phyloP scores from a whole-genome alignment of 2,113 vertebrate genomes.

The Ahaetulla prasina region DNA sequence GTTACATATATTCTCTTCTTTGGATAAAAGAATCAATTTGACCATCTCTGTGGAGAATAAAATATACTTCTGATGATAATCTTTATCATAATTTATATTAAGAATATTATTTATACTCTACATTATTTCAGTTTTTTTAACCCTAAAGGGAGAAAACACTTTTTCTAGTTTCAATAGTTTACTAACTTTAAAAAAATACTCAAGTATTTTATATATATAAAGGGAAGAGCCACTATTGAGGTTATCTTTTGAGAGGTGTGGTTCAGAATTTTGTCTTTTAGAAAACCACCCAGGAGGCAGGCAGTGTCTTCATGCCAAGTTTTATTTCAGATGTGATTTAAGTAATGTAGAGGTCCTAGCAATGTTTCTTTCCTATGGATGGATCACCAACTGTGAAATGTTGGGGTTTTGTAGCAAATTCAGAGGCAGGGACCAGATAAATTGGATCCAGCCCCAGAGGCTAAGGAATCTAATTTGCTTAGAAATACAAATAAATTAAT shows the following conservation, averaged over 20 bases:
- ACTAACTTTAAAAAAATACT: too few relatives aligned
- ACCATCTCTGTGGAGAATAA: too few relatives aligned
- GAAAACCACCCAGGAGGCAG: neutral
- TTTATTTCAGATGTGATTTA: neutral
- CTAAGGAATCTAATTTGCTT: neutral
- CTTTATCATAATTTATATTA: too few relatives aligned
- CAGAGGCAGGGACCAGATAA: neutral
- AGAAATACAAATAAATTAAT: neutral
- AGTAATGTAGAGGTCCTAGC: neutral
- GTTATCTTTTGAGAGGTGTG: neutral
- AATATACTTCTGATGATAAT: too few relatives aligned
- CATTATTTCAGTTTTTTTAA: too few relatives aligned
- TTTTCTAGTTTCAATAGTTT: too few relatives aligned
- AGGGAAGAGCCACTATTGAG: neutral
- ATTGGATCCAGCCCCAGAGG: neutral
- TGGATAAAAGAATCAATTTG: too few relatives aligned
- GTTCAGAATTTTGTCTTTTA: neutral
- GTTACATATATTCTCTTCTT: too few relatives aligned
- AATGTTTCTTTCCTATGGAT: neutral
- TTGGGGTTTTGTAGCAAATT: neutral
- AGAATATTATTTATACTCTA: too few relatives aligned
- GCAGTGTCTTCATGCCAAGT: neutral
- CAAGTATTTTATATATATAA: too few relatives aligned
- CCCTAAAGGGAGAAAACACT: too few relatives aligned
- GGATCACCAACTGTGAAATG: neutral